phyloP scores from a whole-genome alignment of 2,797 vertebrate species.

The Eleutherodactylus coqui region DNA sequence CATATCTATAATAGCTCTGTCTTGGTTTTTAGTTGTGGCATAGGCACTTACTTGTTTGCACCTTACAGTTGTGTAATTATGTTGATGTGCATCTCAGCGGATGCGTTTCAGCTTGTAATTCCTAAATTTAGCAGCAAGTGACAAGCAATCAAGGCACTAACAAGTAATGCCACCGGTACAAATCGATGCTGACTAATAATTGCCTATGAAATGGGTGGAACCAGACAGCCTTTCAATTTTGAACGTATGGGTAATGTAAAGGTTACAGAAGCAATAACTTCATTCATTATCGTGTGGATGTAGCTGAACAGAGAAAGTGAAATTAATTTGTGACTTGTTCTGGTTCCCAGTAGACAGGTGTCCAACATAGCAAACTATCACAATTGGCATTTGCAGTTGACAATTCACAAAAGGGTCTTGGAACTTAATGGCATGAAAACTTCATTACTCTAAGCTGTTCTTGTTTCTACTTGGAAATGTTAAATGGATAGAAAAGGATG shows the following conservation, averaged over 20 bases:
- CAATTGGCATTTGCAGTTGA: constrained; percentile 56
- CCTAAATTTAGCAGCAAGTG: constrained; percentile 1
- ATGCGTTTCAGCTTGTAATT: constrained; percentile 38
- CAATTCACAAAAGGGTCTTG: constrained; percentile 47
- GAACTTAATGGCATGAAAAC: constrained; percentile 52
- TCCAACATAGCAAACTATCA: constrained; percentile 45
- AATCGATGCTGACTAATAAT: constrained; percentile 38
- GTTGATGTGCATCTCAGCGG: background rate
- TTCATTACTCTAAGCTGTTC: constrained; percentile 56
- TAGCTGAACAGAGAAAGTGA: constrained; percentile 17
- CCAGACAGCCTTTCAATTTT: background rate
- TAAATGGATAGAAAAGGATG: constrained; percentile 50
- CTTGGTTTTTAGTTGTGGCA: background rate
- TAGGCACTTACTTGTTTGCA: constrained; percentile 6
- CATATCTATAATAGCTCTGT: constrained; percentile 30
- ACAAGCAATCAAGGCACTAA: constrained; percentile 23
- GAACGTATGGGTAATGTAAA: constrained; percentile 2
- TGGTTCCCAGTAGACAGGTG: constrained; percentile 37
- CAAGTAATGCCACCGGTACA: constrained; percentile 7
- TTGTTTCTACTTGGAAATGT: constrained; percentile 49
- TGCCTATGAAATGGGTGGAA: background rate
- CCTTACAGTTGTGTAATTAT: constrained; percentile 38
- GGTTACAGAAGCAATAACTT: constrained; percentile 42
- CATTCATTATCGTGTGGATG: constrained; percentile 28
- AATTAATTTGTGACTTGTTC: constrained; percentile 49